phyloP scores from a whole-genome alignment of 2,797 vertebrate species.

The Lates japonicus region DNA sequence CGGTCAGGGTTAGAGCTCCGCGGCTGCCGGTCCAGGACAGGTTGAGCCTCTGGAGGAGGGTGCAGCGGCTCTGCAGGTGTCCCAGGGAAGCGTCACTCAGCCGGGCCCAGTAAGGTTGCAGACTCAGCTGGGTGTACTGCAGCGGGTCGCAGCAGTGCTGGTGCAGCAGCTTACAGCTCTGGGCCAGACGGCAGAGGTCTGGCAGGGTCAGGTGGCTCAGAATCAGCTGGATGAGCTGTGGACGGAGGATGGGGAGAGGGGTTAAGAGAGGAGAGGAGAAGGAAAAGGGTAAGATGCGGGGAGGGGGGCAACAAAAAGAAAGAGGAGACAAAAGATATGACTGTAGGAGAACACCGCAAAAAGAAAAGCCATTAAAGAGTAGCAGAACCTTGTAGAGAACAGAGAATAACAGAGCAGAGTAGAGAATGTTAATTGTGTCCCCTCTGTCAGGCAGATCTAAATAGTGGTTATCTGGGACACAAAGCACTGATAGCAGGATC shows the following conservation, averaged over 20 bases:
- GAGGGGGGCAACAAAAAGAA: background rate
- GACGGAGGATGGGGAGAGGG: constrained; percentile 61
- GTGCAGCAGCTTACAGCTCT: constrained; percentile 96
- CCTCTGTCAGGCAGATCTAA: constrained; percentile 62
- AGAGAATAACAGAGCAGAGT: constrained; percentile 41
- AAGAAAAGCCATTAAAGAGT: constrained; percentile 27
- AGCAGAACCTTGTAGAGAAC: constrained; percentile 35
- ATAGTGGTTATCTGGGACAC: constrained; percentile 64
- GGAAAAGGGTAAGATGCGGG: constrained; percentile 2
- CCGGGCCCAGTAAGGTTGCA: constrained; percentile 97
- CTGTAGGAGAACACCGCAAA: constrained; percentile 13
- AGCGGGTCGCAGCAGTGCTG: constrained; percentile 98
- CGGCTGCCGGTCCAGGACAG: constrained; percentile 98
- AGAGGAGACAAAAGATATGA: constrained; percentile 25
- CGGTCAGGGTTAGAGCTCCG: constrained; percentile 92
- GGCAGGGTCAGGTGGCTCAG: constrained; percentile 96
- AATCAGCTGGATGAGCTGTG: constrained; percentile 97
- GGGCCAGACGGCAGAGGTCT: constrained; percentile 96
- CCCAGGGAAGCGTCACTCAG: constrained; percentile 93
- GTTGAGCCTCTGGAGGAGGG: constrained; percentile 96
- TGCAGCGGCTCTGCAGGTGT: constrained; percentile 94
- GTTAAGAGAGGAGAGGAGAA: constrained; percentile 32
- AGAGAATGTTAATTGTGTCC: constrained; percentile 64
- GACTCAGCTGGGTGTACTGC: constrained; percentile 97
- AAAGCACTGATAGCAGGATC: constrained; percentile 62